These are phyloP conservation scores for Linhomoeus sp. DNA, from an alignment of 2,888 invertebrate species.

Conservation along the genomic window DNA sequence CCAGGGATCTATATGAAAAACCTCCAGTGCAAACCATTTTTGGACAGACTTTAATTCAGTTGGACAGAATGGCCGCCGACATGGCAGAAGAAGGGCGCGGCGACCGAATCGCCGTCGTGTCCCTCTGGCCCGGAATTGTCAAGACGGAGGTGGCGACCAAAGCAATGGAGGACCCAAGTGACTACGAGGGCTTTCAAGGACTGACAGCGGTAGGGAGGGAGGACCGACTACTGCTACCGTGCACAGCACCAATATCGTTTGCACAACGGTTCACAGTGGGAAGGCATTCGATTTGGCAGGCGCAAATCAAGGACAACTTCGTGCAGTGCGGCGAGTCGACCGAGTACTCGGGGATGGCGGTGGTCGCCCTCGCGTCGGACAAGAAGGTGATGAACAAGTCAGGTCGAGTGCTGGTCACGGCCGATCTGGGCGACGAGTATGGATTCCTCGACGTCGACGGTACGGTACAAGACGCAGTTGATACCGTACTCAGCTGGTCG, in stretches of 20 bases:
- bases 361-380: constrained; percentile 23
- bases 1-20: no score
- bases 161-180: constrained; percentile 1
- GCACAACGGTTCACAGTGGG: no score
- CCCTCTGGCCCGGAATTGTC: constrained; percentile 33
- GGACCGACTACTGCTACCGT: no score
- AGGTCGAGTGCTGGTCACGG: constrained; percentile 26
- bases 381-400: constrained; percentile 24
- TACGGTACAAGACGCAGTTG: no score
- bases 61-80: constrained; percentile 33
- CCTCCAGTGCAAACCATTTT: no score
- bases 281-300: no score
- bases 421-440: constrained; percentile 29
- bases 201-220: no score
- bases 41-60: no score
- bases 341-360: constrained; percentile 19
- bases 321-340: constrained; percentile 14
- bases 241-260: no score
- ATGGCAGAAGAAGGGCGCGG: constrained; percentile 29
- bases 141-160: constrained; percentile 26
- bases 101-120: constrained; percentile 28
- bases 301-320: constrained; percentile 9
- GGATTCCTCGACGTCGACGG: constrained; percentile 30
- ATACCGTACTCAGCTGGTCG: no score
- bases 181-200: no score